Evolutionary conservation across 2,797 vertebrate species (phyloP).

Genomic region (Cyprinodon diabolis): DNA sequence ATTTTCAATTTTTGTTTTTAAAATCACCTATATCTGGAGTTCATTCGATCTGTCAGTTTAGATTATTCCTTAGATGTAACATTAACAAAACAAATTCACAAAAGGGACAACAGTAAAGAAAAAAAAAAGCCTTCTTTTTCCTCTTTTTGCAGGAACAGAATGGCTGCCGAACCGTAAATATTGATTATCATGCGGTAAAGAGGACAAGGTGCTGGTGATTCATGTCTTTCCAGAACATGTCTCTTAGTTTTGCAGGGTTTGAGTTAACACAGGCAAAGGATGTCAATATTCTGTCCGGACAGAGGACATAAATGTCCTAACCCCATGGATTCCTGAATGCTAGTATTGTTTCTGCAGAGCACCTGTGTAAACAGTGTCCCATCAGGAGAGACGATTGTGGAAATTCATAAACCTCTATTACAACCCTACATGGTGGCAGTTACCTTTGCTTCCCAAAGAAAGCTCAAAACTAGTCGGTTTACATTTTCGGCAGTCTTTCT

Average conservation of each 20-base stretch:
- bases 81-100: not conserved
- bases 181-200: constrained; percentile 57
- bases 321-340: not conserved
- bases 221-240: constrained; percentile 50
- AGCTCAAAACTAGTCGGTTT: constrained; percentile 47
- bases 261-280: constrained; percentile 51
- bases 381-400: not conserved
- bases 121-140: not conserved
- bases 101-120: not conserved
- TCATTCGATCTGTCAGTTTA: too few species aligned
- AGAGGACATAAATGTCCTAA: constrained; percentile 3
- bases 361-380: constrained; percentile 13
- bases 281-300: constrained; percentile 41
- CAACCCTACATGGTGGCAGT: not conserved
- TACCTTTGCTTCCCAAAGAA: constrained; percentile 33
- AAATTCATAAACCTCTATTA: not conserved
- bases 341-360: not conserved
- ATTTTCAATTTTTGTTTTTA: too few species aligned
- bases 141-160: not conserved
- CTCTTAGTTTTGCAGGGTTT: constrained; percentile 20
- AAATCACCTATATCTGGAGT: not conserved
- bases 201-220: constrained; percentile 28
- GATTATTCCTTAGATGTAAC: not conserved
- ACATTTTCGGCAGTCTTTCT: constrained; percentile 11
- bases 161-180: constrained; percentile 47